These are phyloP conservation scores for Larimichthys polyactis DNA, from an alignment of 2,113 vertebrate species.

Conservation along the genomic window DNA sequence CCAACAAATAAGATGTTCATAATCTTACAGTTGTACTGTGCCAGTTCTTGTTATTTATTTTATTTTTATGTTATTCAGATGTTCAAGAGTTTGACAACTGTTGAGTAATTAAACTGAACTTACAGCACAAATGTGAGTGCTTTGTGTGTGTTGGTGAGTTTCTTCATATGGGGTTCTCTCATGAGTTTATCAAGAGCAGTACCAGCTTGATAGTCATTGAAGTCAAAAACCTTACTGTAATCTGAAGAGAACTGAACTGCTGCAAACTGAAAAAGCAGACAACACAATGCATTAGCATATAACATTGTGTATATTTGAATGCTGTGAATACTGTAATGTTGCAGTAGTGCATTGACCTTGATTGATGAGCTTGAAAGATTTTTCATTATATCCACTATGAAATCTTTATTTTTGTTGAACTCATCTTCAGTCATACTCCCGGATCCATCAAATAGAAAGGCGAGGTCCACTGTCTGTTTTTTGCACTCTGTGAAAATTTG, in stretches of 20 bases:
- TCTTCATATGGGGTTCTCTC: conserved; percentile 23
- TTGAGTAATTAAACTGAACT: conserved; percentile 65
- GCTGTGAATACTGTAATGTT: not conserved
- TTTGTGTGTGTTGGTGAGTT: conserved; percentile 79
- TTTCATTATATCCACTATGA: conserved; percentile 84
- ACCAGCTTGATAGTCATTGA: conserved; percentile 73
- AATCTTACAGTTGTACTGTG: not conserved
- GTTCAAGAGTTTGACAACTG: not conserved
- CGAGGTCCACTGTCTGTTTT: conserved; percentile 85
- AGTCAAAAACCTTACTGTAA: conserved; percentile 78
- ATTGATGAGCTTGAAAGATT: conserved; percentile 81
- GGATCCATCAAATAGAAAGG: conserved; percentile 90
- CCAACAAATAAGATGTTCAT: not conserved
- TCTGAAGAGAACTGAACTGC: conserved; percentile 83
- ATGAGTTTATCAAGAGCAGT: conserved; percentile 57
- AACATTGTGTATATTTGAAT: not conserved
- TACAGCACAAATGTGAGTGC: conserved; percentile 83
- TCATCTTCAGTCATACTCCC: conserved; percentile 61
- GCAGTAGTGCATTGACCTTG: conserved; percentile 75
- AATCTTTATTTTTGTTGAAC: conserved; percentile 82
- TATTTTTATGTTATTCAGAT: not conserved
- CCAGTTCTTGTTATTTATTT: not conserved
- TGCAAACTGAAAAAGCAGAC: conserved; percentile 81
- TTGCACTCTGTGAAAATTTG: conserved; percentile 78
- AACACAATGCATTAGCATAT: not conserved